These are phyloP conservation scores for Oreocharis arfaki DNA, from an alignment of 2,113 vertebrate species.

Conservation along the genomic window DNA sequence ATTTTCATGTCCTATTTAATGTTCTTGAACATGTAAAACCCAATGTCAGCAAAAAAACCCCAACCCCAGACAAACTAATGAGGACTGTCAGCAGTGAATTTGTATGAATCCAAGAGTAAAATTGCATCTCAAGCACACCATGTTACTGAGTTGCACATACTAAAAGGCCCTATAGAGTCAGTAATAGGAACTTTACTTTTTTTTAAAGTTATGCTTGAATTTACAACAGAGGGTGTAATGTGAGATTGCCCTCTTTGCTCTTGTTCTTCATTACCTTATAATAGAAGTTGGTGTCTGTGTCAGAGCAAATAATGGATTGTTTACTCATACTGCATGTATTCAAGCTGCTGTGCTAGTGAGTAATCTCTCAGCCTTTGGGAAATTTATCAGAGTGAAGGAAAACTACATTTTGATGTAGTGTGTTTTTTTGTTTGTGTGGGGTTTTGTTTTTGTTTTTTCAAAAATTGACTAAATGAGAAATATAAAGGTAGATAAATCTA, in stretches of 20 bases:
- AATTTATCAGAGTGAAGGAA: not conserved
- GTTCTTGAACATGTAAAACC: not conserved
- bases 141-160: not conserved
- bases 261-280: not conserved
- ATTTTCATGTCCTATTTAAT: not conserved
- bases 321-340: not conserved
- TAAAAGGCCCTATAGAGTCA: not conserved
- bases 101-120: not conserved
- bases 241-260: not conserved
- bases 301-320: not conserved
- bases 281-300: not conserved
- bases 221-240: not conserved
- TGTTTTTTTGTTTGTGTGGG: not conserved
- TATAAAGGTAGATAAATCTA: not conserved
- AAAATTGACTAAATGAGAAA: not conserved
- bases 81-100: not conserved
- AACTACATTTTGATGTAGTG: not conserved
- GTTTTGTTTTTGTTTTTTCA: not conserved
- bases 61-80: not conserved
- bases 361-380: not conserved
- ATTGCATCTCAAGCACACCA: not conserved
- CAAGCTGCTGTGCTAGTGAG: not conserved
- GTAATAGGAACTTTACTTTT: not conserved
- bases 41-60: not conserved
- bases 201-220: not conserved